Base-by-base conservation (phyloP, 2,888 invertebrate genomes). In the Cephus pulcher region DNA sequence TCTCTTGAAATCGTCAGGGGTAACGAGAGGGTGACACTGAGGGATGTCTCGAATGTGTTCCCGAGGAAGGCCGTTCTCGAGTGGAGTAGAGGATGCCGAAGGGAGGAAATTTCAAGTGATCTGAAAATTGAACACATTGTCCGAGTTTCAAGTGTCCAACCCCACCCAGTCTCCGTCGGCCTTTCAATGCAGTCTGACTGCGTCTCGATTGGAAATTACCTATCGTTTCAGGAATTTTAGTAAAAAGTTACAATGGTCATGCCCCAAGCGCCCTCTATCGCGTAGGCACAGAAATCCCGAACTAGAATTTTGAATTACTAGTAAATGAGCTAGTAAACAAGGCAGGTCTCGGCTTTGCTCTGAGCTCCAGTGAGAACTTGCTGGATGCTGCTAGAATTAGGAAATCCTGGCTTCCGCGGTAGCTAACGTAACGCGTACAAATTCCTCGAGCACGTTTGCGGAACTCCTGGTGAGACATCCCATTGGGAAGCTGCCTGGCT, bases 191-290 rank as follows among this genome's bases (percentile, higher is more conserved):
- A 4, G 12, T 34, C 1, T 23, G 34, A 56, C 56, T 56, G 9
- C 9, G 56, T 56, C 71, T 73, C n/a, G 33, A 76, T 76, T 76
- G 77, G 34, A 77, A 74, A 77, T 77, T 77, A 56, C 34, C 77
- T 40, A 9, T 1, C 23, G 23, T 56, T 56, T 56, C 23, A 56
- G 56, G 1, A 56, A 23, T 9, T 56, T 56, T 56, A 56, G 23
- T 23, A 9, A 56, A 56, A 56, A 56, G 23, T 56, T 23, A 56
- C 23, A 56, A 9, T 0, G 4, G 6, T 23, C 56, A 56, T 23
- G 2, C 0, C 2, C 56, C 56, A 23, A 23, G 23, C 23, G 23
- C 9, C 9, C 23, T 56, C 9, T 2, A 2, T 40, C 23, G 6
- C 15, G 6, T 6, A 56, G 23, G 2, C 2, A 6, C 56, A 23